phyloP scores from a whole-genome alignment of 1,140 invertebrate genomes.

The Tetragnatha versicolor region DNA sequence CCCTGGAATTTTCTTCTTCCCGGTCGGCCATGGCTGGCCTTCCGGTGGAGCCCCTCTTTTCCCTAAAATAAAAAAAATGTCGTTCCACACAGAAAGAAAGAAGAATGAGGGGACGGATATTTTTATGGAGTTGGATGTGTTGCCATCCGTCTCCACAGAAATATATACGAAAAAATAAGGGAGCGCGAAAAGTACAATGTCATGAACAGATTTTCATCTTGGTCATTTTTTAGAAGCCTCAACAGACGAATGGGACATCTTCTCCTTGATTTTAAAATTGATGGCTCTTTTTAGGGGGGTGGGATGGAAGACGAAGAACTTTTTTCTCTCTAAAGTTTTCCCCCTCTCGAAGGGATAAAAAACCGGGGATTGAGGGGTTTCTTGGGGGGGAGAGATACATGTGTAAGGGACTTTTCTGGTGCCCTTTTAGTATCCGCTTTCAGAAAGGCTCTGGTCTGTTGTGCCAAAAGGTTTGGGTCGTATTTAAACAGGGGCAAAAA shows the following conservation, averaged over 20 bases:
- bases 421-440: too few species aligned
- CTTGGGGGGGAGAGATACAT: neutral
- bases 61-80: neutral
- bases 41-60: neutral
- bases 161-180: neutral
- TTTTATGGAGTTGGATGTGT: constrained; percentile 44
- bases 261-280: constrained; percentile 47
- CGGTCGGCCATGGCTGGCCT: neutral
- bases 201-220: constrained; percentile 38
- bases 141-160: neutral
- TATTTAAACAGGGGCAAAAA: too few species aligned
- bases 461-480: too few species aligned
- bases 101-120: constrained; percentile 37
- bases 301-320: constrained; percentile 11
- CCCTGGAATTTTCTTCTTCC: neutral
- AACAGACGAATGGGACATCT: constrained; percentile 31
- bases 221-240: constrained; percentile 31
- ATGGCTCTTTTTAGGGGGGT: constrained; percentile 40
- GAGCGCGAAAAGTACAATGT: constrained; percentile 33
- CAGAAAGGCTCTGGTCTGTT: too few species aligned
- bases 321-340: neutral
- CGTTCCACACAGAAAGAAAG: neutral
- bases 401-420: too few species aligned
- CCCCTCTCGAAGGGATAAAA: too few species aligned
- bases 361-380: too few species aligned